Percentiles rank a stretch among this genome's conserved stretches.
These are phyloP conservation scores for Chloroceryle aenea DNA, from an alignment of 2,113 vertebrate genomes.

Conservation along the genomic window DNA sequence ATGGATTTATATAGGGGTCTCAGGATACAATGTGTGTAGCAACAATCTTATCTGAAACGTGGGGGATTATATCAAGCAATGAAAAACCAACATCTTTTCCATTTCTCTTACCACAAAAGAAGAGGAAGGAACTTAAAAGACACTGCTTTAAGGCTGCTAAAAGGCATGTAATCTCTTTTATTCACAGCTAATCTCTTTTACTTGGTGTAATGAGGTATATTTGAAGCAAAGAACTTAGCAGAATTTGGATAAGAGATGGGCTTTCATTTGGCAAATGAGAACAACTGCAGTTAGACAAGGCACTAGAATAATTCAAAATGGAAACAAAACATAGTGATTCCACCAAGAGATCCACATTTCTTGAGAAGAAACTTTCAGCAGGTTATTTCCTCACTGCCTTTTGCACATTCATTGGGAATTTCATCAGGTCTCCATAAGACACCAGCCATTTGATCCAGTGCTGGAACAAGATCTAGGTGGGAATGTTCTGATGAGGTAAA, in stretches of 20 bases:
- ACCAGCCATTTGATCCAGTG: not conserved
- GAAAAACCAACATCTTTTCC: not conserved
- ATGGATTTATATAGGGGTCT: not conserved
- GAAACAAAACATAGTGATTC: not conserved
- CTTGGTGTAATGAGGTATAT: not conserved
- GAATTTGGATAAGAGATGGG: not conserved
- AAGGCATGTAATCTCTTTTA: not conserved
- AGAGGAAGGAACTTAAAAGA: not conserved
- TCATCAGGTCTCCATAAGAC: not conserved
- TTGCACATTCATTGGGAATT: not conserved
- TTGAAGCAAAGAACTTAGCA: not conserved
- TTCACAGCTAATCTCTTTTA: not conserved
- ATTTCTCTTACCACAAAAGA: not conserved
- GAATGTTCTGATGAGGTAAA: not conserved
- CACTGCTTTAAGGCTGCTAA: not conserved
- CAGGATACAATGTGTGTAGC: not conserved
- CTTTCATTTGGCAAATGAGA: not conserved
- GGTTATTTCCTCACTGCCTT: not conserved
- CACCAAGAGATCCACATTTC: not conserved
- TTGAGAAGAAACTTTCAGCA: not conserved
- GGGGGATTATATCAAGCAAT: not conserved
- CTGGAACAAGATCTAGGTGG: not conserved
- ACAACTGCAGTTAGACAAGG: not conserved
- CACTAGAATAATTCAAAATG: not conserved
- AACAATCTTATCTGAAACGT: not conserved